Conservation (phyloP, 1,140 invertebrate species). For the Drosophila nigrodunni region DNA sequence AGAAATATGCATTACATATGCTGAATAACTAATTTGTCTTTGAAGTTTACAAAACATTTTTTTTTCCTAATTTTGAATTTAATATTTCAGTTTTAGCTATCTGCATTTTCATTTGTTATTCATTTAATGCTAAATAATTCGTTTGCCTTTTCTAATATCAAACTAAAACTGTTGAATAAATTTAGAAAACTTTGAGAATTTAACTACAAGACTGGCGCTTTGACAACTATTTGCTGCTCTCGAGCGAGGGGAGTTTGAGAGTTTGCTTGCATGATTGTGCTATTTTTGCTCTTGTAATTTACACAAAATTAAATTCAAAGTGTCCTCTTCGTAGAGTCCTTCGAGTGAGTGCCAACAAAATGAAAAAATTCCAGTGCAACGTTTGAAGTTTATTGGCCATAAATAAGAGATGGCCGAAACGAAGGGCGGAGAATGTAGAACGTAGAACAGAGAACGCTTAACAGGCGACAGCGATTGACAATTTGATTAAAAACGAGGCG, state of each 20-base stretch:
- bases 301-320: slow-evolving; percentile 81
- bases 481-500: slow-evolving; percentile 78
- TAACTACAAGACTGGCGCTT: slow-evolving; percentile 3
- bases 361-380: slow-evolving; percentile 81
- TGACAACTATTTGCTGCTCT: slow-evolving; percentile 47
- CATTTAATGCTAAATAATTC: not conserved
- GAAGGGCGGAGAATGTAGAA: not conserved
- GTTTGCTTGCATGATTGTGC: slow-evolving; percentile 4
- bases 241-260: too few relatives aligned
- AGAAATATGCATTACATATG: slow-evolving; percentile 32
- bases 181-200: slow-evolving; percentile 25
- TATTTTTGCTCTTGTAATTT: slow-evolving; percentile 67
- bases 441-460: slow-evolving; percentile 3
- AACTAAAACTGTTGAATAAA: slow-evolving; percentile 56
- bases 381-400: slow-evolving; percentile 84
- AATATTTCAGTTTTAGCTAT: too few relatives aligned
- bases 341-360: slow-evolving; percentile 42
- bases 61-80: too few relatives aligned
- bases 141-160: slow-evolving; percentile 44
- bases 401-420: slow-evolving; percentile 67
- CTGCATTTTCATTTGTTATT: not conserved
- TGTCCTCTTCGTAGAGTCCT: slow-evolving; percentile 56
- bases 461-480: slow-evolving; percentile 77
- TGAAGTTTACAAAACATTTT: too few relatives aligned
- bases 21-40: not conserved